Conservation (phyloP, 2,888 invertebrate species). For the Drosophila rubida region DNA sequence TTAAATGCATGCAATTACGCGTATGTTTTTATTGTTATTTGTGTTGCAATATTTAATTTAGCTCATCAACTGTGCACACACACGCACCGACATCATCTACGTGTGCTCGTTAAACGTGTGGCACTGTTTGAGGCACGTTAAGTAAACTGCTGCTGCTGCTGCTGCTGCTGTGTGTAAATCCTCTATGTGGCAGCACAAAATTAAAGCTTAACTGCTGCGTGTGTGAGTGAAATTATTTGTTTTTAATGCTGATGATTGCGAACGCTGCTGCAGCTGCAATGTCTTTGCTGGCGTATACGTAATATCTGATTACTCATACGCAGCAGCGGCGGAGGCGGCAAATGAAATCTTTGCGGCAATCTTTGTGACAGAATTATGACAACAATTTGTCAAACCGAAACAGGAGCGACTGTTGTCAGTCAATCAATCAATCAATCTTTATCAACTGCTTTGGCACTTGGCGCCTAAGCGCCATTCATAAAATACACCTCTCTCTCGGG, state of each 20-base stretch:
- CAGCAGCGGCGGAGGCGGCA: neutral
- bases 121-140: constrained; percentile 19
- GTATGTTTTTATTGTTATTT: constrained; percentile 67
- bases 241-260: constrained; percentile 51
- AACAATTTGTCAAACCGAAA: constrained; percentile 68
- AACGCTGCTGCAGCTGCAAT: constrained; percentile 18
- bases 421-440: constrained; percentile 60
- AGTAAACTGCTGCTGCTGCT: constrained; percentile 28
- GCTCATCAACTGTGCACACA: constrained; percentile 61
- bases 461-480: constrained; percentile 61
- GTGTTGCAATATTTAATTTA: constrained; percentile 75
- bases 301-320: constrained; percentile 52
- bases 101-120: constrained; percentile 35
- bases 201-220: constrained; percentile 47
- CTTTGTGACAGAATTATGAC: constrained; percentile 58
- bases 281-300: constrained; percentile 33
- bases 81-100: constrained; percentile 13
- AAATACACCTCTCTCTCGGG: constrained; percentile 33
- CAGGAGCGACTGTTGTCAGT: constrained; percentile 5
- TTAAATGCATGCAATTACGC: constrained; percentile 55
- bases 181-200: constrained; percentile 33
- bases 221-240: constrained; percentile 46
- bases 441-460: constrained; percentile 66
- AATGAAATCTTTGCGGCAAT: constrained; percentile 27
- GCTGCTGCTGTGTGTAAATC: constrained; percentile 29